A percentile compares a stretch with the other conserved stretches of the same genome.
These are phyloP conservation scores for Anoplopoma fimbria DNA, from an alignment of 2,113 vertebrate species.

Conservation along the genomic window DNA sequence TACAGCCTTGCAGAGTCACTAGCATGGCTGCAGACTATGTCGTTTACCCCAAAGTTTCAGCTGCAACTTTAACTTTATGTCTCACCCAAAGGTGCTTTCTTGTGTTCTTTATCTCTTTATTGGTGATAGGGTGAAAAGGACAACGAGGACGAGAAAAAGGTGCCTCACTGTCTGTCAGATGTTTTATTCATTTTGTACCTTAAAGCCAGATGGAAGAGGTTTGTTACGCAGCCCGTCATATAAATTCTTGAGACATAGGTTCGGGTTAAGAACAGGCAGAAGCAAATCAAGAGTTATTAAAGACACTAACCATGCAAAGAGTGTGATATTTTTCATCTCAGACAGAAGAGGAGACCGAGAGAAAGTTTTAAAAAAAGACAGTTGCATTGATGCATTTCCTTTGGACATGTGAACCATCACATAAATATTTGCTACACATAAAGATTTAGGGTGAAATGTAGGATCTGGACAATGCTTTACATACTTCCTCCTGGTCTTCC, in stretches of 20 bases:
- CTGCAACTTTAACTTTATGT: background rate
- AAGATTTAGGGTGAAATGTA: slow-evolving; percentile 19
- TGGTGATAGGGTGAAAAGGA: slow-evolving; percentile 39
- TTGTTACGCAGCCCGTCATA: slow-evolving; percentile 59
- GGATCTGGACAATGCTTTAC: slow-evolving; percentile 24
- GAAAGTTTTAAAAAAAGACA: background rate
- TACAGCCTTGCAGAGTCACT: background rate
- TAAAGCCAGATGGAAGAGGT: slow-evolving; percentile 72
- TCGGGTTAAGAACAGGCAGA: slow-evolving; percentile 14
- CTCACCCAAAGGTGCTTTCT: slow-evolving; percentile 11
- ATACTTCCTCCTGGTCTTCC: background rate
- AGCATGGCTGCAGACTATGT: background rate
- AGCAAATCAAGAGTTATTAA: slow-evolving; percentile 40
- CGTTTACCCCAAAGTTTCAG: background rate
- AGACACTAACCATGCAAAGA: slow-evolving; percentile 41
- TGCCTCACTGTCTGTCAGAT: slow-evolving; percentile 72
- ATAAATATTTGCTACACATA: slow-evolving; percentile 5
- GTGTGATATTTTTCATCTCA: slow-evolving; percentile 34
- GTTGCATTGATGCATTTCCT: slow-evolving; percentile 34
- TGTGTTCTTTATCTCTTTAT: slow-evolving; percentile 33
- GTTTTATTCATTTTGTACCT: slow-evolving; percentile 69
- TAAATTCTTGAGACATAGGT: slow-evolving; percentile 56
- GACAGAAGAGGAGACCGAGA: slow-evolving; percentile 11
- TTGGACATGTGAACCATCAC: background rate
- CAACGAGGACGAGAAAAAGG: slow-evolving; percentile 36